phyloP scores from a whole-genome alignment of 1,140 invertebrate species.

The Lasioglossum baleicum region DNA sequence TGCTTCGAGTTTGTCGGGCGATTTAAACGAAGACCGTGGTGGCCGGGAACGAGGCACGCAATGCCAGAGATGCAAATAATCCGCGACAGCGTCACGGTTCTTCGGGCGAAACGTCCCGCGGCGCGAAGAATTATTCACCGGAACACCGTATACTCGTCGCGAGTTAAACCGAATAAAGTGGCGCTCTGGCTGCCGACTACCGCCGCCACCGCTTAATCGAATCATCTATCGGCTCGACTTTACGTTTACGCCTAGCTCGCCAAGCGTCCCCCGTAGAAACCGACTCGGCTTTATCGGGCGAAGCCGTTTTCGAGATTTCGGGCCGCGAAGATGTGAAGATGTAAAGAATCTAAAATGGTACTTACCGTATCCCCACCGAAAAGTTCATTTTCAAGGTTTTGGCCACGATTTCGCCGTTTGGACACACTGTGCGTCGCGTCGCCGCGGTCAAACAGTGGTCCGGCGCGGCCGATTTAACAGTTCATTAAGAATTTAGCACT shows the following conservation, averaged over 20 bases:
- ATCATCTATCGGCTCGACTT: constrained; percentile 17
- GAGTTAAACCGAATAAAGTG: constrained; percentile 31
- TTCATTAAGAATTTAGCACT: too few species aligned
- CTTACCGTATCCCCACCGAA: too few species aligned
- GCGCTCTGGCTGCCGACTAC: not conserved
- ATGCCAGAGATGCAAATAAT: constrained; percentile 17
- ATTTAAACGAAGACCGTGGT: constrained; percentile 10
- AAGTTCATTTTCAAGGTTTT: too few species aligned
- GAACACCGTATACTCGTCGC: constrained; percentile 6
- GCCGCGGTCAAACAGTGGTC: too few species aligned
- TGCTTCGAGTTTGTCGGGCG: constrained; percentile 24
- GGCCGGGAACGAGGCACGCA: not conserved
- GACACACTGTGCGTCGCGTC: too few species aligned
- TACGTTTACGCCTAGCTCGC: constrained; percentile 22
- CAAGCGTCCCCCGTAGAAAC: too few species aligned
- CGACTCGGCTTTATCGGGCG: too few species aligned
- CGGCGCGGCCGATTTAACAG: too few species aligned
- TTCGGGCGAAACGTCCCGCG: not conserved
- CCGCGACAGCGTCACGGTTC: not conserved
- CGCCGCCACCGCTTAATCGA: constrained; percentile 16
- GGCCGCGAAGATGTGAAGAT: not conserved
- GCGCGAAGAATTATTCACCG: constrained; percentile 22
- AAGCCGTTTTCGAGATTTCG: not conserved
- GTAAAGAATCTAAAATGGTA: too few species aligned
- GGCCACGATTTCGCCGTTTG: too few species aligned